These are phyloP conservation scores for Willisornis vidua DNA, from an alignment of 2,113 vertebrate species.

Conservation along the genomic window DNA sequence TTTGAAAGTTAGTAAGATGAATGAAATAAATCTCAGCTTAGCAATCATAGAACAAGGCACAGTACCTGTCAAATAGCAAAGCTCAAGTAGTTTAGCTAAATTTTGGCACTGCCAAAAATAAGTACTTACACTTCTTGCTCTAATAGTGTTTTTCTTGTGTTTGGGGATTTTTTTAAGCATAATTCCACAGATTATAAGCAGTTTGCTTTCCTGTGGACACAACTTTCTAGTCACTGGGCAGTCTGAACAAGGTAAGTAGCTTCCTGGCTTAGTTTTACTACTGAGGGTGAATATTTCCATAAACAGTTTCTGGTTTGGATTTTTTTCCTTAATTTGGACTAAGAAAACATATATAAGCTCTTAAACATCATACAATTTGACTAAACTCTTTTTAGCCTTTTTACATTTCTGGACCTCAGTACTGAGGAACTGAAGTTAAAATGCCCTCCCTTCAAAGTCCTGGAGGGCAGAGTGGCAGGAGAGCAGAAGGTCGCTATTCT, in stretches of 20 bases:
- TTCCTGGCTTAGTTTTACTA: neutral
- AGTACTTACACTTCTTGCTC: neutral
- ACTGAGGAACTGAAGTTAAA: neutral
- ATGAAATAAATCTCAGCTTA: neutral
- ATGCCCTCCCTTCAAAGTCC: neutral
- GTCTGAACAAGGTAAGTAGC: neutral
- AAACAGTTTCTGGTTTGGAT: accelerated
- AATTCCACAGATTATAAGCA: neutral
- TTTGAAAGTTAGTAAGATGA: neutral
- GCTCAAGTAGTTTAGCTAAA: neutral
- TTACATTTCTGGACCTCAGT: neutral
- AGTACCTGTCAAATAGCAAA: neutral
- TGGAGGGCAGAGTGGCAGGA: neutral
- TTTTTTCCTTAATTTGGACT: neutral
- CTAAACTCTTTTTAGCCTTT: neutral
- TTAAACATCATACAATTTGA: neutral
- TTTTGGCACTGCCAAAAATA: neutral
- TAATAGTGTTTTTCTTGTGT: neutral
- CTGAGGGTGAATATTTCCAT: neutral
- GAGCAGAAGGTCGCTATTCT: neutral
- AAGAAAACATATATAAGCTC: neutral
- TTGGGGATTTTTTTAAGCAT: neutral
- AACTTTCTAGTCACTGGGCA: neutral
- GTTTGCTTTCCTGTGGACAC: neutral
- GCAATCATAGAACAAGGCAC: neutral